phyloP scores from a whole-genome alignment of 2,888 invertebrate species.

The Muschampia plurimacula region DNA sequence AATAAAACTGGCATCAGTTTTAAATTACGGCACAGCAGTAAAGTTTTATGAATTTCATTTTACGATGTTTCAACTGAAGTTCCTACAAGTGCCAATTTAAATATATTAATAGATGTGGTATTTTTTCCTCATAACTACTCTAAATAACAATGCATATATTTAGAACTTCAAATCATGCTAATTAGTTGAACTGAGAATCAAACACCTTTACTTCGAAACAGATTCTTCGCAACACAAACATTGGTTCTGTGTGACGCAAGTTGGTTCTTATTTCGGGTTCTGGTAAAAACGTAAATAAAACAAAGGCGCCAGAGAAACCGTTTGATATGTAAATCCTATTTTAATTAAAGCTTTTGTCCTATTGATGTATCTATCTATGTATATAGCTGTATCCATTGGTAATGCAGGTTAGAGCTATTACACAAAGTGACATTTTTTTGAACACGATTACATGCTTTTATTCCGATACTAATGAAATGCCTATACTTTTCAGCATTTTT shows the following conservation, averaged over 20 bases:
- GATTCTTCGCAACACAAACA: constrained; percentile 13
- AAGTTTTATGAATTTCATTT: no score
- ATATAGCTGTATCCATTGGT: constrained; percentile 1
- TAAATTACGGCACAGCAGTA: no score
- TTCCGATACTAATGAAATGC: no score
- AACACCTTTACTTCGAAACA: constrained; percentile 13
- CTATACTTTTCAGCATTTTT: no score
- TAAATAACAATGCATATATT: background rate
- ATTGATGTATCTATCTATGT: background rate
- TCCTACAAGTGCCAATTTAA: no score
- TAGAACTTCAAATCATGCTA: constrained; percentile 9
- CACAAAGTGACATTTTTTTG: no score
- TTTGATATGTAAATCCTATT: constrained; percentile 16
- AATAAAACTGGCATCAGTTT: no score
- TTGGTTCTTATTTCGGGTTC: constrained; percentile 28
- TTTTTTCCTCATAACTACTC: background rate
- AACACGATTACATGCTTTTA: no score
- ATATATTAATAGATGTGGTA: no score
- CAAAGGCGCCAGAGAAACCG: background rate
- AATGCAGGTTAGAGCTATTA: background rate
- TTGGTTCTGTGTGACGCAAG: constrained; percentile 17
- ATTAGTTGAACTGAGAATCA: constrained; percentile 5
- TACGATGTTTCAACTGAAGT: no score
- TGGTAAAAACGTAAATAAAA: constrained; percentile 27
- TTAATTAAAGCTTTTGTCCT: constrained; percentile 8